phyloP scores from a whole-genome alignment of 1,140 invertebrate genomes.

The Chelonus insularis region DNA sequence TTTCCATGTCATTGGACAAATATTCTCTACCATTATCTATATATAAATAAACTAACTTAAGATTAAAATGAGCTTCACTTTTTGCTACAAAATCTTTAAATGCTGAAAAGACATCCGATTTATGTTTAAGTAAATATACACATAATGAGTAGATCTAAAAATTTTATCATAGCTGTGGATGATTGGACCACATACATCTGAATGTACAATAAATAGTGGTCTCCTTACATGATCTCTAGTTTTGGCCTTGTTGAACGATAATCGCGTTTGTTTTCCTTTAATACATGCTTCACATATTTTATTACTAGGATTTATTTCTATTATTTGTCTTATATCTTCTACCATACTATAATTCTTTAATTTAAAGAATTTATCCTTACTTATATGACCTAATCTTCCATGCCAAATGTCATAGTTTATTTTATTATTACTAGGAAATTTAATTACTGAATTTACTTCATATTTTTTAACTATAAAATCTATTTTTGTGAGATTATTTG shows the following conservation, averaged over 20 bases:
- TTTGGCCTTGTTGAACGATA: slow-evolving; percentile 28
- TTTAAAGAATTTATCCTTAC: slow-evolving; percentile 44
- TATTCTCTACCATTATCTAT: slow-evolving; percentile 17
- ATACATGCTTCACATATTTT: slow-evolving; percentile 56
- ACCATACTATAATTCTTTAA: slow-evolving; percentile 43
- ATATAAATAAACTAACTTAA: slow-evolving; percentile 19
- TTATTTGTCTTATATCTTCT: slow-evolving; percentile 32
- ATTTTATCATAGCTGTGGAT: slow-evolving; percentile 26
- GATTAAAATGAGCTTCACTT: slow-evolving; percentile 15
- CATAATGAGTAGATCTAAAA: slow-evolving; percentile 29
- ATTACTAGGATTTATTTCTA: slow-evolving; percentile 11
- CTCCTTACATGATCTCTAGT: neutral
- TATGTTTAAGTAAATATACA: slow-evolving; percentile 26
- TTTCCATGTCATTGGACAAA: slow-evolving; percentile 18
- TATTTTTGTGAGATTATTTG: slow-evolving; percentile 37
- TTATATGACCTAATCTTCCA: slow-evolving; percentile 48
- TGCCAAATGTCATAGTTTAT: slow-evolving; percentile 46
- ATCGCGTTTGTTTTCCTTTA: slow-evolving; percentile 53
- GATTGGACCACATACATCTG: neutral
- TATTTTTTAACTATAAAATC: slow-evolving; percentile 24
- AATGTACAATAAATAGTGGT: slow-evolving; percentile 4
- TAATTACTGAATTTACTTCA: no score
- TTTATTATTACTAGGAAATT: no score
- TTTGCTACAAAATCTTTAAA: slow-evolving; percentile 21
- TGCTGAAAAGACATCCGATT: slow-evolving; percentile 25